Base-by-base conservation (phyloP, 2,113 vertebrate genomes). In the Carlito syrichta region DNA sequence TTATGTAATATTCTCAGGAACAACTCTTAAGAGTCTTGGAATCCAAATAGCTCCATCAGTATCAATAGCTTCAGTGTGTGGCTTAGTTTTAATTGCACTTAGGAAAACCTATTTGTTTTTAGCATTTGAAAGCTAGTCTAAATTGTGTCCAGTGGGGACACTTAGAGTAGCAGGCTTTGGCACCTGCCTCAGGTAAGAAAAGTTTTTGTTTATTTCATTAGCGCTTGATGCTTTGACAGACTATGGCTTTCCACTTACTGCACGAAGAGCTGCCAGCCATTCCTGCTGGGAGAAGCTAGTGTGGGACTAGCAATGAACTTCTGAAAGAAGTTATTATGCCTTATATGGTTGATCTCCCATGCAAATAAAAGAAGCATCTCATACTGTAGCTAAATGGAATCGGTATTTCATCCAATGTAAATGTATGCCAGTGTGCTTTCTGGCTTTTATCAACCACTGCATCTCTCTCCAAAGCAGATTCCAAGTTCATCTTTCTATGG, bases 101-200 rank as follows among this genome's bases (percentile, higher is more conserved):
- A 97, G 97, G 98, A 97, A 97, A 98, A 97, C 95, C 88, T 98
- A 77, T 98, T 98, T 98, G 94, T 96, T 98, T 98, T 98, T 98
- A 97, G 92, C 96, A 98, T 97, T 98, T 98, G 95, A 98, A 99
- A 98, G 66, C 96, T 97, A 98, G 92, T 97, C 95, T 97, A 98
- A 98, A 98, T 98, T 98, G 96, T 98, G 98, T 98, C 97, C 97
- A 97, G 92, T 98, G 98, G 98, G 97, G 96, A 77, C 98, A 95
- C 96, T 98, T 98, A 98, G 54, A 98, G 93, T 97, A 98, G 96
- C 81, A 97, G 97, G 93, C 63, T 95, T 98, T 98, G 97, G 97
- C 95, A 98, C 98, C 98, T 98, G 97, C 98, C 97, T 98, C 96
- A 97, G 97, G 96, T 98, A 98, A 35, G 97, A 96, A 98, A 98